Base-by-base conservation (phyloP, 1,140 invertebrate species). In the Tetraneura akinire region DNA sequence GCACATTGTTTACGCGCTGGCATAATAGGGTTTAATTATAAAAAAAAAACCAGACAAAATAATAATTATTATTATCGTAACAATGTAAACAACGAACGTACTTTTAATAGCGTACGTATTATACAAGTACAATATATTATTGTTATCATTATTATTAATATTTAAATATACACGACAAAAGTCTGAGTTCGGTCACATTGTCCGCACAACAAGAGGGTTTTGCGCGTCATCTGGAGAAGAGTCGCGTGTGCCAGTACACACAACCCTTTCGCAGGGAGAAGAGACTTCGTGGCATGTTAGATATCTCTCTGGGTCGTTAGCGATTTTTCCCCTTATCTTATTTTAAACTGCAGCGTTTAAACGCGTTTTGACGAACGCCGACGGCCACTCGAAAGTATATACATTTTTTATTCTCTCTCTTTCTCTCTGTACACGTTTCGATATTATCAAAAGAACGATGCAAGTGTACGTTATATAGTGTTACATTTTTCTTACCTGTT, bases 21-120 rank as follows among this genome's bases (percentile, higher is more conserved):
- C 16, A 49, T 74, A 55, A 55, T 74, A 32, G 71, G 29, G 29
- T 74, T 74, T 74, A 74, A 74, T 74, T 51, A 71, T 29, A 51
- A 74, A 55, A 74, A n/a, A n/a, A 37, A 8, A 37, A 37, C 32
- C 3, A 37, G 8, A 37, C 8, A 37, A 37, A 37, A 37, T 37
- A 37, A 37, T 37, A 37, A 37, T 37, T 4, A 37, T 37, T 4
- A 37, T 37, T 4, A 37, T 55, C 71, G 49, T 55, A 53, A 74
- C 71, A 74, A 74, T 53, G 71, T 74, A 74, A 55, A 74, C 71
- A 55, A 51, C 26, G 23, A n/a, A 18, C 18, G 51, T 42, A 66
- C 14, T 10, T 37, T 37, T 37, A 37, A 37, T 8, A 37, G 3
- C 29, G 71, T n/a, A 37, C 2, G 9, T 21, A 45, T n/a, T n/a